Conservation (phyloP, 2,797 vertebrate species). For the Spondyliosoma cantharus region DNA sequence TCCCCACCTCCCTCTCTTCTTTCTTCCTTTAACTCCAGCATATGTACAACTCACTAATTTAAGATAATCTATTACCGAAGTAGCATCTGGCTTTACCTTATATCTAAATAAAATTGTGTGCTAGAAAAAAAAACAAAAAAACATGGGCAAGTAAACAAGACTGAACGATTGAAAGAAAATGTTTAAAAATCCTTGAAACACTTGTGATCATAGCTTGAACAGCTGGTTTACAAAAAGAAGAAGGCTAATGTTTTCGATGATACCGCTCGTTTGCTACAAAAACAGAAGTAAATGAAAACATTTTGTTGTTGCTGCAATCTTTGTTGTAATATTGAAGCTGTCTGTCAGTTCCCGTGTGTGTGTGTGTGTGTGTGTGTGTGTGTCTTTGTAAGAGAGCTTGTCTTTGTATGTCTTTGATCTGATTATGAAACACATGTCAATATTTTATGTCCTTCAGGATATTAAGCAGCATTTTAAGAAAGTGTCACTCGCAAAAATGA, state of each 20-base stretch:
- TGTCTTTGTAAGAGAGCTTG: background rate
- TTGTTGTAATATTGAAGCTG: conserved; percentile 20
- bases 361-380: background rate
- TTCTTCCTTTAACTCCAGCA: background rate
- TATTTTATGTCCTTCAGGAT: conserved; percentile 32
- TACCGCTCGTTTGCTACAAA: background rate
- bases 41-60: background rate
- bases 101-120: background rate
- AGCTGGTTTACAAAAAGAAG: conserved; percentile 3
- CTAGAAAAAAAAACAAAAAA: background rate
- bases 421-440: conserved; percentile 30
- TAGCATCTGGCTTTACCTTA: background rate
- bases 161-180: background rate
- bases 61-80: background rate
- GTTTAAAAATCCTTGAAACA: conserved; percentile 2
- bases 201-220: conserved; percentile 5
- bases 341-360: background rate
- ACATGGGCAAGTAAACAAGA: background rate
- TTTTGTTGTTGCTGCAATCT: conserved; percentile 5
- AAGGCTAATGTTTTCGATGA: background rate
- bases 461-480: conserved; percentile 23
- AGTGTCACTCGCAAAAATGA: conserved; percentile 46
- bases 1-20: background rate
- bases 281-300: conserved; percentile 20
- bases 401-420: background rate